Evolutionary conservation across 2,888 invertebrate species (phyloP).

Genomic region (Andrena chrysosceles): DNA sequence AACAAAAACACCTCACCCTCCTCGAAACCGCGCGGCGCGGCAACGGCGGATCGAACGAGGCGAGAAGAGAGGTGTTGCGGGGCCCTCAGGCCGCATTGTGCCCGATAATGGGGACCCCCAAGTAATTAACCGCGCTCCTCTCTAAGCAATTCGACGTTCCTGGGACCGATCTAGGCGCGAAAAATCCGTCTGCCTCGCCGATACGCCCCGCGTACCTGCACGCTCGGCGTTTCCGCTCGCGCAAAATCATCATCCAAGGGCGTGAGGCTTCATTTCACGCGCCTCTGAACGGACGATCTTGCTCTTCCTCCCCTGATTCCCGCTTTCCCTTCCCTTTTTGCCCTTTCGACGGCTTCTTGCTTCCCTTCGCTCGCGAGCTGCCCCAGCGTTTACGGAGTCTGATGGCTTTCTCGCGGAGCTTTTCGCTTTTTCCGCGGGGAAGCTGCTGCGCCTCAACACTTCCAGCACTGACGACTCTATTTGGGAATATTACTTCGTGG

Average conservation of each 20-base stretch:
- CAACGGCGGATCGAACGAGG: constrained; percentile 23
- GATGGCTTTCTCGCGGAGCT: constrained; percentile 4
- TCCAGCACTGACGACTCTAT: neutral
- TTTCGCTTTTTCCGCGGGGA: neutral
- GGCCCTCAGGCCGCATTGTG: constrained; percentile 54
- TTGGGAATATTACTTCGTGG: neutral
- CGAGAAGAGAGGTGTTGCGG: constrained; percentile 66
- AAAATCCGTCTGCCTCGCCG: constrained; percentile 20
- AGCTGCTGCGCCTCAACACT: neutral
- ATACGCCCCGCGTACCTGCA: neutral
- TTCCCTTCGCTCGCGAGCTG: neutral
- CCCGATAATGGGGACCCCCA: constrained; percentile 68
- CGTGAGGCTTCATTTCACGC: constrained; percentile 60
- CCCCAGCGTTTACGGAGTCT: neutral
- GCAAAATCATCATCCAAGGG: constrained; percentile 60
- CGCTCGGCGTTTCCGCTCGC: constrained; percentile 45
- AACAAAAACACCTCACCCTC: constrained; percentile 76
- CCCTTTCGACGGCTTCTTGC: neutral
- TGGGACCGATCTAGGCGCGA: constrained; percentile 18
- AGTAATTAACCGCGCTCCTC: constrained; percentile 71
- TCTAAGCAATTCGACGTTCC: constrained; percentile 33
- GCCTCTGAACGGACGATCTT: neutral
- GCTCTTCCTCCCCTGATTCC: neutral
- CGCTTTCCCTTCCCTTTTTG: neutral
- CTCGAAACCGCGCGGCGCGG: neutral